These are phyloP conservation scores for Halcyon malimbica DNA, from an alignment of 2,113 vertebrate genomes.

Conservation along the genomic window DNA sequence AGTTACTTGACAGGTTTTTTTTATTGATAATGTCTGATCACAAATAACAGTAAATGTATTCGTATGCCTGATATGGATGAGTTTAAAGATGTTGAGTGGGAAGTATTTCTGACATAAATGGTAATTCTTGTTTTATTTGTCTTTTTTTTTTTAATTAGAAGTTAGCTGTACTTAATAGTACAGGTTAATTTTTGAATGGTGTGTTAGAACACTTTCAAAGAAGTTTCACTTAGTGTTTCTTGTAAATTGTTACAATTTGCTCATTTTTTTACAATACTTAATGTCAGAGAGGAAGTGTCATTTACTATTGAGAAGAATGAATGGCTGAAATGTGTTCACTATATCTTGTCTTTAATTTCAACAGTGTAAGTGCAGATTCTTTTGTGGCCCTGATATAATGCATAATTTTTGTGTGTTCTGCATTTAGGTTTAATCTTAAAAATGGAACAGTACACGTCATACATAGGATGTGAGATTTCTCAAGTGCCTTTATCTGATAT, in stretches of 20 bases:
- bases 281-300: not conserved
- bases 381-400: not conserved
- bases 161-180: not conserved
- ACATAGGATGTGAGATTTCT: slow-evolving; percentile 72
- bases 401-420: slow-evolving; percentile 41
- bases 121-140: not conserved
- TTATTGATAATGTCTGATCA: not conserved
- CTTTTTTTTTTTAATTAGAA: not conserved
- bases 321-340: not conserved
- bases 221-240: not conserved
- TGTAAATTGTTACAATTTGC: not conserved
- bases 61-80: not conserved
- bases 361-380: not conserved
- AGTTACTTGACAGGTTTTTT: not conserved
- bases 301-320: not conserved
- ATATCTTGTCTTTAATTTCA: not conserved
- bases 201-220: not conserved
- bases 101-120: not conserved
- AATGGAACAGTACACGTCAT: slow-evolving; percentile 76
- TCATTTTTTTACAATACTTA: not conserved
- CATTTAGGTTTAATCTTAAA: slow-evolving; percentile 68
- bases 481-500: slow-evolving; percentile 79
- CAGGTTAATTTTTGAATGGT: not conserved
- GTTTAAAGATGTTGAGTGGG: not conserved
- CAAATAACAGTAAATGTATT: not conserved